Base-by-base conservation (phyloP, 2,113 vertebrate species). In the Calidris pygmaea region DNA sequence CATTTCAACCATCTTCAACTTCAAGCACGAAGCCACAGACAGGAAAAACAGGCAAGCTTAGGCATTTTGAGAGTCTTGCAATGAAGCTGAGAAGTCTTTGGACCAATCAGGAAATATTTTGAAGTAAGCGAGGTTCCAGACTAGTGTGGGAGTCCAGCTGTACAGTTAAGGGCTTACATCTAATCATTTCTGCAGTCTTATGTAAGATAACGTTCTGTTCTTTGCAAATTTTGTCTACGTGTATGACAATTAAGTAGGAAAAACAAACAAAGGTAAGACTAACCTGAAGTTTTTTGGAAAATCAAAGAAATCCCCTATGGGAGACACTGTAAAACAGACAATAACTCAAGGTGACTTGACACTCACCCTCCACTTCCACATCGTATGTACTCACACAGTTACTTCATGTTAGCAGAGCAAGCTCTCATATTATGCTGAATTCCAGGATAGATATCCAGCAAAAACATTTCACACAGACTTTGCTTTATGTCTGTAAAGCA, bases 381-480 rank as follows among this genome's bases (percentile, higher is more conserved):
- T 12, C 24, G 35, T 6, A 76, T 0, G 0, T 37, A 35, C 19
- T 76, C 1, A 1, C 16, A 72, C 47, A 45, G 32, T 72, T 84
- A 63, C 14, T 80, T 63, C 58, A 66, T 1, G 1, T 73, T 53
- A 83, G 3, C 3, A 3, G 86, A 81, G 59, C 15, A 80, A 90
- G 18, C 7, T 58, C 43, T 59, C 39, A 77, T 32, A 56, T 87
- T 27, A 67, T 10, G 15, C 55, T 71, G 21, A 58, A 85, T 59
- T 91, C 35, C 70, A 48, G 26, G 47, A 67, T 0, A 68, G 21
- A 73, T 37, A 58, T 85, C 41, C 71, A 87, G 55, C 29, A 83
- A 17, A 68, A 86, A 66, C 39, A 48, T 10, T 74, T 52, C 65
- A 77, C 12, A 23, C 12, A 48, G 30, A 79, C n/a, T 55, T 41